Conservation (phyloP, 2,113 vertebrate genomes). For the Cathartes aura region DNA sequence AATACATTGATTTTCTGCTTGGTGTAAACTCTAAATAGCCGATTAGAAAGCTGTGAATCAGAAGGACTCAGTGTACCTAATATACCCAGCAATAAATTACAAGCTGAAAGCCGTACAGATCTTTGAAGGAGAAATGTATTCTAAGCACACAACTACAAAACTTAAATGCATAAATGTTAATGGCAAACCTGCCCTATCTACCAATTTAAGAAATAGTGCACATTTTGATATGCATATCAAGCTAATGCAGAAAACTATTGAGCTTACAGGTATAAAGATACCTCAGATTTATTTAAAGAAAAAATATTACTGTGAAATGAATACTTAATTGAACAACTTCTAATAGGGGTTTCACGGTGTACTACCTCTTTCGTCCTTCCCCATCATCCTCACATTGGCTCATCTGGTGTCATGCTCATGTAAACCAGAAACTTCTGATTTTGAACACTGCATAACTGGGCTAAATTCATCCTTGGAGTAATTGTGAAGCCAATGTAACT, state of each 20-base stretch:
- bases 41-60: conserved; percentile 82
- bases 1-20: conserved; percentile 85
- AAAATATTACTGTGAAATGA: conserved; percentile 63
- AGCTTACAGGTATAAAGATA: conserved; percentile 68
- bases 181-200: conserved; percentile 45
- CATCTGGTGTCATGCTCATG: background rate
- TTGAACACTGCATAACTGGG: background rate
- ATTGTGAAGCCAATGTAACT: background rate
- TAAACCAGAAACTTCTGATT: background rate
- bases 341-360: background rate
- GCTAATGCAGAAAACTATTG: conserved; percentile 64
- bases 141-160: conserved; percentile 62
- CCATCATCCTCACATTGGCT: background rate
- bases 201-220: conserved; percentile 64
- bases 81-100: conserved; percentile 66
- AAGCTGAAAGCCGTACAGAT: conserved; percentile 60
- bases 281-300: conserved; percentile 59
- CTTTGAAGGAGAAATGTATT: conserved; percentile 78
- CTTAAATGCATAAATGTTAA: conserved; percentile 71
- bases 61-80: conserved; percentile 79
- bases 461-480: background rate
- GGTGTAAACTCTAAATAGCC: conserved; percentile 82
- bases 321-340: conserved; percentile 67
- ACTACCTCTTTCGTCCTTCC: background rate
- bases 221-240: conserved; percentile 68